phyloP scores from a whole-genome alignment of 2,888 invertebrate species.

The Athrips mouffetella region DNA sequence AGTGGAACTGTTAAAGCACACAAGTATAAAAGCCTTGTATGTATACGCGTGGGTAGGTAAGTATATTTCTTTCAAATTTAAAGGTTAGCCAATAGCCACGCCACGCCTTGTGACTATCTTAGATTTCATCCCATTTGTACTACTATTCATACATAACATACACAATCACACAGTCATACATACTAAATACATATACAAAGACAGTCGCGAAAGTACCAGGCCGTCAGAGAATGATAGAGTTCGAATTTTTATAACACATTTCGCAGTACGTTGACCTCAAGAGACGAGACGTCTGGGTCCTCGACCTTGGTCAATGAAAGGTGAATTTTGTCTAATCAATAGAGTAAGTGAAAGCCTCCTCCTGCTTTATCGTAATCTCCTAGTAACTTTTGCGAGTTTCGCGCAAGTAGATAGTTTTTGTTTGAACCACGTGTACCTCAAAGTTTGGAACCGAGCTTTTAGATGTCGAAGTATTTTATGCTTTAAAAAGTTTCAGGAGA shows the following conservation, averaged over 20 bases:
- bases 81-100: too few relatives aligned
- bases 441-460: too few relatives aligned
- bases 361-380: not conserved
- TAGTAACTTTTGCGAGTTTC: not conserved
- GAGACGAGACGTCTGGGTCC: slow-evolving; percentile 16
- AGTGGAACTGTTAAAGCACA: too few relatives aligned
- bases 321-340: slow-evolving; percentile 14
- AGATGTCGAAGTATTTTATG: too few relatives aligned
- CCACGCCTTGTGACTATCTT: too few relatives aligned
- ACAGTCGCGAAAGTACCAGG: slow-evolving; percentile 6
- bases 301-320: slow-evolving; percentile 14
- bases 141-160: not conserved
- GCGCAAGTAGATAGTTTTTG: not conserved
- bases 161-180: not conserved
- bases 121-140: not conserved
- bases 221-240: not conserved
- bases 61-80: too few relatives aligned
- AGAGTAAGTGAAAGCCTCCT: slow-evolving; percentile 14
- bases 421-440: not conserved
- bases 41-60: too few relatives aligned
- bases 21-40: too few relatives aligned
- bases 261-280: slow-evolving; percentile 4
- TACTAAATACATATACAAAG: not conserved
- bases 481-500: too few relatives aligned
- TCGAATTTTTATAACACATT: not conserved